Conservation (phyloP, 2,113 vertebrate genomes). For the Nycticryphes semicollaris region DNA sequence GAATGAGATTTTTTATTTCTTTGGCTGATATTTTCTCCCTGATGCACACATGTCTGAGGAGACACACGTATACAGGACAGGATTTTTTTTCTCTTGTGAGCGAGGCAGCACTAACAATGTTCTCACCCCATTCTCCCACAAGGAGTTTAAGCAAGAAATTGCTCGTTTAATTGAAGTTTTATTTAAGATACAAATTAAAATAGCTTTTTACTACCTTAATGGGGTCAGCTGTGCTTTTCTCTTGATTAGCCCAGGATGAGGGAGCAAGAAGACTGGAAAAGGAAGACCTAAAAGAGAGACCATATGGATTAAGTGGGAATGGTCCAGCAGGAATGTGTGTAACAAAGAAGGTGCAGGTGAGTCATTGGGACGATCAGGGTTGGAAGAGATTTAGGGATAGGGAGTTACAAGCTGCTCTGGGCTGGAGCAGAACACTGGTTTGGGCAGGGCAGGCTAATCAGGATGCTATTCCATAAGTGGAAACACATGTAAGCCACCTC, state of each 20-base stretch:
- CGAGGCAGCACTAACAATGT: not conserved
- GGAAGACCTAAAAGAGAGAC: not conserved
- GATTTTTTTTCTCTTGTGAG: not conserved
- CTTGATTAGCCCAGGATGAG: not conserved
- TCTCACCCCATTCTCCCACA: fast-evolving
- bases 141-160: not conserved
- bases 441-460: not conserved
- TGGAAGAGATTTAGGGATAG: not conserved
- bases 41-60: not conserved
- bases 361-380: not conserved
- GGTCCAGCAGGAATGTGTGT: not conserved
- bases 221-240: not conserved
- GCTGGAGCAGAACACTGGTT: not conserved
- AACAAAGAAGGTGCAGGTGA: not conserved
- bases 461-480: not conserved
- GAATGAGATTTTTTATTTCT: not conserved
- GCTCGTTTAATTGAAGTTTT: not conserved
- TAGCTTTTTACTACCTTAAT: not conserved
- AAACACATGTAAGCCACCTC: not conserved
- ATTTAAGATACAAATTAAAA: not conserved
- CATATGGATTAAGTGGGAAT: not conserved
- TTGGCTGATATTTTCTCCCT: not conserved
- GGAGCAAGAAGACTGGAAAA: not conserved
- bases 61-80: not conserved
- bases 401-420: not conserved